Percentiles rank a stretch among this genome's conserved stretches.
These are phyloP conservation scores for Parnassius apollo DNA, from an alignment of 2,888 invertebrate genomes.

Conservation along the genomic window DNA sequence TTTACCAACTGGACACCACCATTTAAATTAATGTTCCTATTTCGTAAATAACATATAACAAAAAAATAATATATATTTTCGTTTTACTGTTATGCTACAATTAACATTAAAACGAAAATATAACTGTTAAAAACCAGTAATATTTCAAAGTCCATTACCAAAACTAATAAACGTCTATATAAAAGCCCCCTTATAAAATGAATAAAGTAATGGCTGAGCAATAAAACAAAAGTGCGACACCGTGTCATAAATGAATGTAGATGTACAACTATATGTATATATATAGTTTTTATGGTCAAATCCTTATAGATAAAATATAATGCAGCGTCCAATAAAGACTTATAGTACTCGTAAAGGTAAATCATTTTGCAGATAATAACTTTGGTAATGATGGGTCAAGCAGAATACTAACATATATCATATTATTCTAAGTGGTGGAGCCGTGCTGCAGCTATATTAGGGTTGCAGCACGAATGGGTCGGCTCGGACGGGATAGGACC, in stretches of 20 bases:
- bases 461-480: too few relatives aligned
- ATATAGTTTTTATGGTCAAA: too few relatives aligned
- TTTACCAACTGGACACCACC: too few relatives aligned
- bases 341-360: neutral
- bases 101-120: neutral
- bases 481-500: too few relatives aligned
- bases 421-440: too few relatives aligned
- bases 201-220: constrained; percentile 11
- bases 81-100: neutral
- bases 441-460: too few relatives aligned
- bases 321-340: neutral
- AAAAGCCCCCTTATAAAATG: constrained; percentile 11
- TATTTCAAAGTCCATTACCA: constrained; percentile 1
- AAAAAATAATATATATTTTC: too few relatives aligned
- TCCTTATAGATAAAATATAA: constrained; percentile 11
- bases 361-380: too few relatives aligned
- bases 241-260: constrained; percentile 11
- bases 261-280: neutral
- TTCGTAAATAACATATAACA: too few relatives aligned
- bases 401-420: too few relatives aligned
- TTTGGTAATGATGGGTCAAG: too few relatives aligned
- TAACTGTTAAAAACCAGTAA: neutral
- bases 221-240: constrained; percentile 4
- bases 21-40: too few relatives aligned
- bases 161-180: constrained; percentile 7